Base-by-base conservation (phyloP, 2,888 invertebrate species). In the Bursaphelenchus okinawaensis region DNA sequence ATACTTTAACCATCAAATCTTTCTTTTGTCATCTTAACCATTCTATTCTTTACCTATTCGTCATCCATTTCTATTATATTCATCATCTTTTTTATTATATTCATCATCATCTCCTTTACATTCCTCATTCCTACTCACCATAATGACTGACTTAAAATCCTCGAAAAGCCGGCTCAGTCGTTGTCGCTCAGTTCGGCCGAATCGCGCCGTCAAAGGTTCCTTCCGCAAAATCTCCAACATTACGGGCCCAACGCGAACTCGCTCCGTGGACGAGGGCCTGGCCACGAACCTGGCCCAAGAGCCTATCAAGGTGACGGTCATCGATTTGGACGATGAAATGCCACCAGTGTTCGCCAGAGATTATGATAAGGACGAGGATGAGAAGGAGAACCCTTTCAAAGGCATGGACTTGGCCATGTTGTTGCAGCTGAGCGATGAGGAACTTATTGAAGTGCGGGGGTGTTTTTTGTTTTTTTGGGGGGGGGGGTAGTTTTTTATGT, bases 391-490 rank as follows among this genome's bases (percentile, higher is more conserved):
- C n/a, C 40, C 40, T 16, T 40, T 40, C 40, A 40, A 40, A 40
- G 40, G 40, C 12, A 40, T 40, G 40, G 40, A 40, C n/a, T n/a
- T 40, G 54, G 6, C 54, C 54, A 26, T 6, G 54, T 54, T 27
- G 19, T 54, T 23, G 27, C 27, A 54, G 19, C 24, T 27, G 16
- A 54, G 24, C 24, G 27, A 54, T n/a, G 27, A 27, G 54, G 24
- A 54, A 54, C 19, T 26, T n/a, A 27, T 54, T 54, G 54, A 26
- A 54, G 54, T 54, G 40, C 40, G 40, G n/a, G n/a, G n/a, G n/a
- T n/a, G n/a, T n/a, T n/a, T n/a, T n/a, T n/a, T n/a, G n/a, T n/a
- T n/a, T n/a, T n/a, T n/a, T n/a, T n/a, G n/a, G n/a, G n/a, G n/a
- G n/a, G n/a, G n/a, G n/a, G n/a, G n/a, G n/a, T n/a, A n/a, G n/a